Percentiles rank a stretch among this genome's conserved stretches.
phyloP scores from a whole-genome alignment of 2,888 invertebrate genomes.

The Parnassius orleans region DNA sequence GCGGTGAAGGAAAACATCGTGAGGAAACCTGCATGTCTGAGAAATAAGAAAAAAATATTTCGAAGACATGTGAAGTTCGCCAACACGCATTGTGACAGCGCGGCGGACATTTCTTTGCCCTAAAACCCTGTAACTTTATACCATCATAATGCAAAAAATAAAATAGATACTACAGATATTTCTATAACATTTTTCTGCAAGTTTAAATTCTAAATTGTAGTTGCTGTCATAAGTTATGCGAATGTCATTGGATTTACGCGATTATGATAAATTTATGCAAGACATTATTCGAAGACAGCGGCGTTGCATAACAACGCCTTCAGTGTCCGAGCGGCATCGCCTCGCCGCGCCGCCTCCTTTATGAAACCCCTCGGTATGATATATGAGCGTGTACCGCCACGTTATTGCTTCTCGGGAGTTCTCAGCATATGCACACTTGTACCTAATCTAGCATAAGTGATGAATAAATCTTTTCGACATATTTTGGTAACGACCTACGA shows the following conservation, averaged over 20 bases:
- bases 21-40: no score
- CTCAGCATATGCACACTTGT: conserved; percentile 49
- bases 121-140: no score
- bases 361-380: conserved; percentile 72
- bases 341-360: conserved; percentile 61
- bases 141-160: no score
- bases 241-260: conserved; percentile 57
- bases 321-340: conserved; percentile 64
- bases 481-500: no score
- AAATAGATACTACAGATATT: background rate
- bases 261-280: conserved; percentile 78
- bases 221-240: background rate
- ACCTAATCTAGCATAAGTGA: conserved; percentile 39
- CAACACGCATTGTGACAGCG: no score
- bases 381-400: conserved; percentile 66
- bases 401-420: conserved; percentile 66
- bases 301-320: conserved; percentile 74
- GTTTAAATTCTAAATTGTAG: background rate
- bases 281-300: conserved; percentile 75
- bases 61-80: no score
- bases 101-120: no score
- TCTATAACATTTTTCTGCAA: background rate
- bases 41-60: no score
- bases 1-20: no score
- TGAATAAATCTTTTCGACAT: conserved; percentile 2